phyloP scores from a whole-genome alignment of 2,113 vertebrate species.

The Ifrita kowaldi region DNA sequence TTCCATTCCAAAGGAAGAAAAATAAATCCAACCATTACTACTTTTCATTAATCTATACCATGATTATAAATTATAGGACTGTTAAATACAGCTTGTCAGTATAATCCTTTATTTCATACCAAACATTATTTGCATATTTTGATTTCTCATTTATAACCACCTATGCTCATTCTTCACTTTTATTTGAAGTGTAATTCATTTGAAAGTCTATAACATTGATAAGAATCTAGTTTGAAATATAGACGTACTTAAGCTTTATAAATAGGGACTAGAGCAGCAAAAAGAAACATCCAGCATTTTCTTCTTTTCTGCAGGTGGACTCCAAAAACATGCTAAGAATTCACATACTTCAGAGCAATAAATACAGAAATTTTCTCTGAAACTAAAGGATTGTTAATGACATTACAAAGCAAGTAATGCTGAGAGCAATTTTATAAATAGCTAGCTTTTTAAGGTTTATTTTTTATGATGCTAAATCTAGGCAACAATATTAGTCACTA shows the following conservation, averaged over 20 bases:
- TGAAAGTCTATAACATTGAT: constrained; percentile 7
- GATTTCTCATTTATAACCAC: constrained; percentile 47
- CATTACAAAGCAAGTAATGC: background rate
- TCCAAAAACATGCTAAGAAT: background rate
- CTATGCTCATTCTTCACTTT: constrained; percentile 38
- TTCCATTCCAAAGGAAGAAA: background rate
- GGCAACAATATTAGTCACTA: background rate
- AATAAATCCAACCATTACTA: background rate
- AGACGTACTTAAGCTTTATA: constrained; percentile 16
- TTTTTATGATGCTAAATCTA: background rate
- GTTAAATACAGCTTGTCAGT: constrained; percentile 11
- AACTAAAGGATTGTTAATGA: background rate
- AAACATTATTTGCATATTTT: constrained; percentile 49
- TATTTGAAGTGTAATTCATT: constrained; percentile 54
- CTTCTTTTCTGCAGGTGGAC: background rate
- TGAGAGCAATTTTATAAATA: background rate
- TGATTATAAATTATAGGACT: constrained; percentile 27
- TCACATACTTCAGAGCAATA: background rate
- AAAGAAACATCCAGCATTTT: background rate
- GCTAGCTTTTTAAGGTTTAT: background rate
- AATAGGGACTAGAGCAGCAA: background rate
- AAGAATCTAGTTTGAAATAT: constrained; percentile 50
- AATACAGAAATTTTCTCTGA: background rate
- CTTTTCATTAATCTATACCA: constrained; percentile 3
- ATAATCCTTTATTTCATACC: constrained; percentile 20